These are phyloP conservation scores for Drosophila virilis DNA, from an alignment of 1,140 invertebrate species.

Conservation along the genomic window DNA sequence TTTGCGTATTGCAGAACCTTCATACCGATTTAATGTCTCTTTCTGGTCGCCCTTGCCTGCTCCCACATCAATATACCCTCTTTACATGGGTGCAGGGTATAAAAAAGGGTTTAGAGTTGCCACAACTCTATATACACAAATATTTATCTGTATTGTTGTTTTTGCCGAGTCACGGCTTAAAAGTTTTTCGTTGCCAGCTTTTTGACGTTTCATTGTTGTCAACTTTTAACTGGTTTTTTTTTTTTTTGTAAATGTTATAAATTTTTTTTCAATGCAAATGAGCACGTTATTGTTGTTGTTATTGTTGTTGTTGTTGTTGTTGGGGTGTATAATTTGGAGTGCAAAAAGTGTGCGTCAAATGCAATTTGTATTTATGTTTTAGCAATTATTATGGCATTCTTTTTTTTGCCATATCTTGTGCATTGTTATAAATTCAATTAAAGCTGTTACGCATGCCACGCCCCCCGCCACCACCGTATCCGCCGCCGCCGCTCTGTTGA, in stretches of 20 bases:
- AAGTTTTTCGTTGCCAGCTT: conserved; percentile 63
- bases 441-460: conserved; percentile 4
- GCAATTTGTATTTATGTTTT: conserved; percentile 42
- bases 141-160: conserved; percentile 10
- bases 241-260: conserved; percentile 46
- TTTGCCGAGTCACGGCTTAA: conserved; percentile 34
- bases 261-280: conserved; percentile 72
- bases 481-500: too few species aligned
- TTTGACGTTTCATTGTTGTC: conserved; percentile 78
- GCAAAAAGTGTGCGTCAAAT: conserved; percentile 14
- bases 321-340: background rate
- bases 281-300: conserved; percentile 21
- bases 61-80: too few species aligned
- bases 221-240: conserved; percentile 81
- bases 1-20: too few species aligned
- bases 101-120: conserved; percentile 61
- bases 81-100: background rate
- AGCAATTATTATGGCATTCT: conserved; percentile 17
- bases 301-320: background rate
- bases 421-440: conserved; percentile 57
- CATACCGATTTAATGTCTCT: too few species aligned
- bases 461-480: too few species aligned
- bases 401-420: background rate
- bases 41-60: too few species aligned
- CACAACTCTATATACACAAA: conserved; percentile 7